These are phyloP conservation scores for Chlorops oryzae DNA, from an alignment of 1,140 invertebrate species.

Conservation along the genomic window DNA sequence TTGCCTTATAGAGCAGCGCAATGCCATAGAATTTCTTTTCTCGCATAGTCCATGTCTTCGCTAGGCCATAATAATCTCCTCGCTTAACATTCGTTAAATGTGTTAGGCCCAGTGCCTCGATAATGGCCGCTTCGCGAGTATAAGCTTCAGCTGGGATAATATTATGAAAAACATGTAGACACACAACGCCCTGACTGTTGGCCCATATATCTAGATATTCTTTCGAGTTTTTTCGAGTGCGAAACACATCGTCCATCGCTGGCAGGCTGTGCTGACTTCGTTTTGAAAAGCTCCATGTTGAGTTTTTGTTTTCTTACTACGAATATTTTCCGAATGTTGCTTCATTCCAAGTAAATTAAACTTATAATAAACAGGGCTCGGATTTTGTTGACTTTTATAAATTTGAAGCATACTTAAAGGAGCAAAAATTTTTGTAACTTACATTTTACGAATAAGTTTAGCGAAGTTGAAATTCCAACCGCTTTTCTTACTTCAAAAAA, in stretches of 20 bases:
- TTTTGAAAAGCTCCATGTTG: slow-evolving; percentile 33
- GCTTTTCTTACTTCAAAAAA: no score
- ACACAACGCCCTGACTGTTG: slow-evolving; percentile 74
- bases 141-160: slow-evolving; percentile 86
- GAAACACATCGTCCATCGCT: background rate
- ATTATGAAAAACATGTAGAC: slow-evolving; percentile 87
- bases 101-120: slow-evolving; percentile 72
- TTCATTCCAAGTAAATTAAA: background rate
- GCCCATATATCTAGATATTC: slow-evolving; percentile 87
- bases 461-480: no score
- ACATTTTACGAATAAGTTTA: no score
- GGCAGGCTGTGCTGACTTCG: slow-evolving; percentile 17
- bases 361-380: no score
- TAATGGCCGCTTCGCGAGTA: slow-evolving; percentile 89
- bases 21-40: slow-evolving; percentile 70
- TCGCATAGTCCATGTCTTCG: slow-evolving; percentile 64
- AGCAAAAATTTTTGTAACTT: no score
- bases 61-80: slow-evolving; percentile 79
- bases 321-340: background rate
- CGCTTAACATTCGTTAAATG: slow-evolving; percentile 75
- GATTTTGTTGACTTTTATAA: no score
- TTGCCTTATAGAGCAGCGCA: slow-evolving; percentile 76
- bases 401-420: no score
- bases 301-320: slow-evolving; percentile 16
- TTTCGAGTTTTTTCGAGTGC: slow-evolving; percentile 59